phyloP scores from a whole-genome alignment of 1,140 invertebrate species.

The Drosophila navojoa region DNA sequence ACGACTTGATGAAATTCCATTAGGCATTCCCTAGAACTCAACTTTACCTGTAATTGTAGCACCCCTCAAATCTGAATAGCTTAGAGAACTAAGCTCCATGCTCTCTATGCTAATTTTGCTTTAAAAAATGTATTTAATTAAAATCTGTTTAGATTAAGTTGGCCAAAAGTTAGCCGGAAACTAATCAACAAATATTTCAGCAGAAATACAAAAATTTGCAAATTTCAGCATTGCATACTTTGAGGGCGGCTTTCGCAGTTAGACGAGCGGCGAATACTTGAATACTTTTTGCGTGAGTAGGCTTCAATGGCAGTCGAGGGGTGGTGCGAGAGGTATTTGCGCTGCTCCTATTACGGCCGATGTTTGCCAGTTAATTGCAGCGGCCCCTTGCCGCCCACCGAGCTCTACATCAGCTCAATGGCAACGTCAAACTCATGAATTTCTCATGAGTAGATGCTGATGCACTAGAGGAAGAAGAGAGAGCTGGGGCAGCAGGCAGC shows the following conservation, averaged over 20 bases:
- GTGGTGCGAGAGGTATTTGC: neutral
- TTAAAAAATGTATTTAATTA: no score
- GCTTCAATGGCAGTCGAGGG: neutral
- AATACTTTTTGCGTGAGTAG: neutral
- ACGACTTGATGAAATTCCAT: no score
- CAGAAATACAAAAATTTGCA: no score
- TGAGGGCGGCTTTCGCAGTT: neutral
- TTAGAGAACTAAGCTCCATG: no score
- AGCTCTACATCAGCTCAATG: neutral
- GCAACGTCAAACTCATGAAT: constrained; percentile 52
- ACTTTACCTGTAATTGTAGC: no score
- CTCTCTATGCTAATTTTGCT: no score
- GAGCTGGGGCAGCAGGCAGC: constrained; percentile 5
- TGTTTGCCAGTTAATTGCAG: constrained; percentile 21
- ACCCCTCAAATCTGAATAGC: no score
- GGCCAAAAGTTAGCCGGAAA: no score
- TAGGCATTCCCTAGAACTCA: no score
- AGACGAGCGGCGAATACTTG: neutral
- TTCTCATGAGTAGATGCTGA: constrained; percentile 38
- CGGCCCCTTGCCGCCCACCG: neutral
- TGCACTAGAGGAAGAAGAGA: neutral
- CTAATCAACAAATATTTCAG: no score
- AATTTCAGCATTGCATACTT: neutral
- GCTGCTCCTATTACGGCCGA: neutral
- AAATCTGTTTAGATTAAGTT: no score